These are phyloP conservation scores for Bothrops alternatus DNA, from an alignment of 2,797 vertebrate genomes.

Conservation along the genomic window DNA sequence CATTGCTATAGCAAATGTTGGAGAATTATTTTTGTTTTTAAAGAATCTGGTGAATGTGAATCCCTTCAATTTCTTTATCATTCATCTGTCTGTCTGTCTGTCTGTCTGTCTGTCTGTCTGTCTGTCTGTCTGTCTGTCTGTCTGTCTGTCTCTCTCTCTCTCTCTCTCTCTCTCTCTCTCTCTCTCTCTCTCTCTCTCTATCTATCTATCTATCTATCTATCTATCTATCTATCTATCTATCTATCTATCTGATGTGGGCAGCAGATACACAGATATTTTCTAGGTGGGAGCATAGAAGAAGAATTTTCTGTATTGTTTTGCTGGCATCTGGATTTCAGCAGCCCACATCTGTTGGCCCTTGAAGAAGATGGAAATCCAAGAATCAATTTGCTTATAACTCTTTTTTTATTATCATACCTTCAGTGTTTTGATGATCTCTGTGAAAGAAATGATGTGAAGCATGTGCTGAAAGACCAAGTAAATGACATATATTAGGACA, in stretches of 20 bases:
- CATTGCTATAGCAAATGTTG: not conserved
- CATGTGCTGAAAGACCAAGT: not conserved
- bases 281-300: not conserved
- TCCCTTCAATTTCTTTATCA: not conserved
- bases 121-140: no score
- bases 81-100: no score
- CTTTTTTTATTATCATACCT: not conserved
- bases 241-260: not conserved
- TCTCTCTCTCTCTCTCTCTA: no score
- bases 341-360: not conserved
- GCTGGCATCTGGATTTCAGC: not conserved
- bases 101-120: no score
- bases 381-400: not conserved
- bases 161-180: no score
- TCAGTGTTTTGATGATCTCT: not conserved
- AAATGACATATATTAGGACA: not conserved
- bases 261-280: not conserved
- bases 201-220: no score
- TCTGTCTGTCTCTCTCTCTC: no score
- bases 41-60: not conserved
- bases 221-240: no score
- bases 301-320: not conserved
- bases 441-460: not conserved
- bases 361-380: not conserved
- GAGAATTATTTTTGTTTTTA: not conserved